These are phyloP conservation scores for Bos javanicus DNA, from an alignment of 2,113 vertebrate genomes.

Conservation along the genomic window DNA sequence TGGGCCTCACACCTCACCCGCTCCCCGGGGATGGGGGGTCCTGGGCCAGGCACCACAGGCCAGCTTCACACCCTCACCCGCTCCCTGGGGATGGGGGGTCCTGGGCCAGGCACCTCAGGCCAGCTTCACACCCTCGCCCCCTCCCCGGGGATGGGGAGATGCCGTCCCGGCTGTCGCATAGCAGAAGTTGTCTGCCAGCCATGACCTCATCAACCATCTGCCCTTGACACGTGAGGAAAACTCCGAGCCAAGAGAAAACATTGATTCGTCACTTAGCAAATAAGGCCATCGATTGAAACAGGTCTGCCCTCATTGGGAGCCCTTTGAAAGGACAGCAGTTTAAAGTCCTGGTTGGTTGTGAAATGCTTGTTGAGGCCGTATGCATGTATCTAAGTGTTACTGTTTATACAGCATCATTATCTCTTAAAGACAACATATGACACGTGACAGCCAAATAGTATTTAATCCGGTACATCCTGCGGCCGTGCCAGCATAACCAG, in stretches of 20 bases:
- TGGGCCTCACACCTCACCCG: too few relatives aligned
- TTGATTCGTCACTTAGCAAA: neutral
- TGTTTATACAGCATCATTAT: neutral
- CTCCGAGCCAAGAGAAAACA: neutral
- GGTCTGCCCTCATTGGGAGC: neutral
- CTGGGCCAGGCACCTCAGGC: too few relatives aligned
- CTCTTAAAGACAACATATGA: neutral
- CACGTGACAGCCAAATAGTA: fast-evolving
- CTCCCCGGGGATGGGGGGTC: too few relatives aligned
- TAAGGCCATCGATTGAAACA: fast-evolving
- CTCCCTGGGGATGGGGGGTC: too few relatives aligned
- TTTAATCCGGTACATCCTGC: fast-evolving
- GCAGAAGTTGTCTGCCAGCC: neutral
- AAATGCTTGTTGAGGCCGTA: neutral
- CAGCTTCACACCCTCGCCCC: too few relatives aligned
- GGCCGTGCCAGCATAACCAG: too few relatives aligned
- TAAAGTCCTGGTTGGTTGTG: neutral
- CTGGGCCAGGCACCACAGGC: too few relatives aligned
- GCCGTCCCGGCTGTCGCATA: fast-evolving
- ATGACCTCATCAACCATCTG: neutral
- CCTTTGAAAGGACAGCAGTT: neutral
- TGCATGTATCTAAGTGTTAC: neutral
- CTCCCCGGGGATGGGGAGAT: neutral
- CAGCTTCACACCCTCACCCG: too few relatives aligned
- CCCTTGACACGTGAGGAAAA: neutral